These are phyloP conservation scores for Holothuria scabra DNA, from an alignment of 53 echinoderm and acorn worm species.

Conservation along the genomic window DNA sequence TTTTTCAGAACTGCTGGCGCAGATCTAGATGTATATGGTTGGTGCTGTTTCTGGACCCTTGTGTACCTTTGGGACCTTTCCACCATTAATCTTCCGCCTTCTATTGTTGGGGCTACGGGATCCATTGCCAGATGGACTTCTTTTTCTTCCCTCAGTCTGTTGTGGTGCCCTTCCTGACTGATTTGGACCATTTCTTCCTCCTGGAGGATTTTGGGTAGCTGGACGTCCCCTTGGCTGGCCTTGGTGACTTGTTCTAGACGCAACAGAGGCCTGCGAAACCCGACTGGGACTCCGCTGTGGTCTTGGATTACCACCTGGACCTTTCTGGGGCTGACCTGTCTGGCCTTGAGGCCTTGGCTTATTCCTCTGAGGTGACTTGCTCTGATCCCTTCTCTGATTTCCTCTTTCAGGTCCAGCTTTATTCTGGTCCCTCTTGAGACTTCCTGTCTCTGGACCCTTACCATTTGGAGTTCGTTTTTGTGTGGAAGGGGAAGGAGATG, in stretches of 20 bases:
- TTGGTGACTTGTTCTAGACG: background rate
- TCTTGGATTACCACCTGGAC: background rate
- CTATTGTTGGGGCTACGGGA: slow-evolving; percentile 41
- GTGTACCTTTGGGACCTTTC: slow-evolving; percentile 31
- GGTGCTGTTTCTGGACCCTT: slow-evolving; percentile 46
- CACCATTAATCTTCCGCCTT: slow-evolving; percentile 31
- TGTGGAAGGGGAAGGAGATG: slow-evolving; percentile 16
- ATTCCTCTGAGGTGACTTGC: slow-evolving; percentile 27
- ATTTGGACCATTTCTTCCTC: slow-evolving; percentile 4
- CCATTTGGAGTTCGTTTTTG: background rate
- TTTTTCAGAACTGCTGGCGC: background rate
- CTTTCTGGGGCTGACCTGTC: background rate
- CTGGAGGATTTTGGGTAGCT: background rate
- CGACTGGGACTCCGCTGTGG: slow-evolving; percentile 26
- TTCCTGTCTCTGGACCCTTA: slow-evolving; percentile 36
- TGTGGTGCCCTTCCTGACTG: background rate
- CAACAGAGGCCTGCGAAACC: slow-evolving; percentile 10
- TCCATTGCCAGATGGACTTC: background rate
- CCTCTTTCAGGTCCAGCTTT: slow-evolving; percentile 8
- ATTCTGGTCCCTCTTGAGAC: slow-evolving; percentile 1
- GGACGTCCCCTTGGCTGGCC: slow-evolving; percentile 27
- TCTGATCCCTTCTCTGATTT: slow-evolving; percentile 17
- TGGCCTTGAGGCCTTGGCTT: background rate
- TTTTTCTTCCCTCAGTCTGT: background rate
- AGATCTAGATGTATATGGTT: slow-evolving; percentile 34